Evolutionary conservation across 2,797 vertebrate species (phyloP).

Genomic region (Gorsachius magnificus): DNA sequence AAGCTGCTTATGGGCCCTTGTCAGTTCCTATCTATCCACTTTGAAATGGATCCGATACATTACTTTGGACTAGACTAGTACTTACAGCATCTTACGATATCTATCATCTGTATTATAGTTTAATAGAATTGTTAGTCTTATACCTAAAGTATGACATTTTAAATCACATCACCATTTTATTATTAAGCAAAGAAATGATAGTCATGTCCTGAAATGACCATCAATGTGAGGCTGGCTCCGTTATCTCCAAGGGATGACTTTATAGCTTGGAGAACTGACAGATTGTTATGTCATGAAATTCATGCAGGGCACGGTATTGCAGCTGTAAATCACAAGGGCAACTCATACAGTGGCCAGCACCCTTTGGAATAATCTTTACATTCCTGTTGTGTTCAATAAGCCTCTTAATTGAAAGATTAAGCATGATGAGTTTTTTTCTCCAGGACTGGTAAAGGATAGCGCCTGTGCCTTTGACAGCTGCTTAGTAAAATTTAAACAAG

Average conservation of each 20-base stretch:
- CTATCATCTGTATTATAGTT: neutral
- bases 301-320: neutral
- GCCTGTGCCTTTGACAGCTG: neutral
- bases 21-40: neutral
- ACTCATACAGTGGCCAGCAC: neutral
- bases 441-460: neutral
- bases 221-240: neutral
- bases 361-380: conserved; percentile 26
- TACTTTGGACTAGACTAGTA: neutral
- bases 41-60: neutral
- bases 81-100: neutral
- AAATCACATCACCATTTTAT: neutral
- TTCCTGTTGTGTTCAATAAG: conserved; percentile 29
- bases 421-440: neutral
- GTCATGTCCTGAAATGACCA: neutral
- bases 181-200: conserved; percentile 21
- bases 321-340: conserved; percentile 39
- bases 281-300: conserved; percentile 8
- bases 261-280: conserved; percentile 23
- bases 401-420: conserved; percentile 16
- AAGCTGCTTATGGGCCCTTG: neutral
- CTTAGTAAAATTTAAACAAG: conserved; percentile 6
- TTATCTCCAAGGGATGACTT: conserved; percentile 7
- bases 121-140: conserved; percentile 13
- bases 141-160: neutral